phyloP scores from a whole-genome alignment of 1,140 invertebrate species.

The Contarinia nasturtii region DNA sequence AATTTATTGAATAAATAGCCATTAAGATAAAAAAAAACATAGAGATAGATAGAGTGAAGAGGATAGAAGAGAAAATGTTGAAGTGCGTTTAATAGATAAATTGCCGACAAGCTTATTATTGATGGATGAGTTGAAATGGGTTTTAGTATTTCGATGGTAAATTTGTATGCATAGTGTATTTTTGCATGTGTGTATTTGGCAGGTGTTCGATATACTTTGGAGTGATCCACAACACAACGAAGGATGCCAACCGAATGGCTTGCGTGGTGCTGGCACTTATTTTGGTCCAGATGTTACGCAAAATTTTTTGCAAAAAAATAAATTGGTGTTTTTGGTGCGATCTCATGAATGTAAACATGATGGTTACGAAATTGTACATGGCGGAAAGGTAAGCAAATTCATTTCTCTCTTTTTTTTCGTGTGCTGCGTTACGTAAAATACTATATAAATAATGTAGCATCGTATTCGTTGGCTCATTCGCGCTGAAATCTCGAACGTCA shows the following conservation, averaged over 20 bases:
- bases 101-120: too few species aligned
- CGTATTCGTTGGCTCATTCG: too few species aligned
- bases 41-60: too few species aligned
- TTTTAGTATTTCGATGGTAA: too few species aligned
- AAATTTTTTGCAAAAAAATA: constrained; percentile 52
- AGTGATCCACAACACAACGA: constrained; percentile 63
- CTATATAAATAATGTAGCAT: background rate
- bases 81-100: too few species aligned
- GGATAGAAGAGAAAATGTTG: too few species aligned
- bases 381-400: constrained; percentile 42
- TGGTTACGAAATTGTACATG: constrained; percentile 72
- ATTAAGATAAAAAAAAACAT: too few species aligned
- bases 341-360: constrained; percentile 86
- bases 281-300: constrained; percentile 78
- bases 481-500: too few species aligned
- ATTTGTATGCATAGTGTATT: too few species aligned
- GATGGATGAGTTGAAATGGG: too few species aligned
- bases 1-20: too few species aligned
- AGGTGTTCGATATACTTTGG: constrained; percentile 83
- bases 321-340: constrained; percentile 55
- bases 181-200: background rate
- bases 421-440: background rate
- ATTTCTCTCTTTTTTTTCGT: background rate
- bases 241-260: constrained; percentile 58
- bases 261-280: constrained; percentile 76